phyloP scores from a whole-genome alignment of 1,140 invertebrate genomes.

The Ruditapes philippinarum region DNA sequence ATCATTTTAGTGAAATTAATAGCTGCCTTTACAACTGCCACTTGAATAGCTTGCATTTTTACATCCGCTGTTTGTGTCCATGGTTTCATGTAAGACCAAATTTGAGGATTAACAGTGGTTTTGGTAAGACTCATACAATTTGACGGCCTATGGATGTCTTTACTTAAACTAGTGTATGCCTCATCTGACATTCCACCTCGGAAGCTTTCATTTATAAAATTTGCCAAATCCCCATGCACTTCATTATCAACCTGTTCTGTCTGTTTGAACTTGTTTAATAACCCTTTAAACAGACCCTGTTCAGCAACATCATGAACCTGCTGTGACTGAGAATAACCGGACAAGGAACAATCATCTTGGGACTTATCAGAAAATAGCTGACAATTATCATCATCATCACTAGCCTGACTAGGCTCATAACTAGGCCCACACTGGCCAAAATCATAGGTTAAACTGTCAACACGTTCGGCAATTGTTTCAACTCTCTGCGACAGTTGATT shows the following conservation, averaged over 20 bases:
- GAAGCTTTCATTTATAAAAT: not conserved
- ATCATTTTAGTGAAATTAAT: constrained; percentile 3
- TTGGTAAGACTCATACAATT: constrained; percentile 12
- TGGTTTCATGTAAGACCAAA: not conserved
- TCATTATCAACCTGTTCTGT: not conserved
- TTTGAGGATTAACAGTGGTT: not conserved
- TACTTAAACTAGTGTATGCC: not conserved
- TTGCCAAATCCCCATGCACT: not conserved
- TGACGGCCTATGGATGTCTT: not conserved
- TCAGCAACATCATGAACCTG: too few species aligned
- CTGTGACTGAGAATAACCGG: too few species aligned
- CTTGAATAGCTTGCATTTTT: constrained; percentile 2
- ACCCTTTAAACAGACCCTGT: not conserved
- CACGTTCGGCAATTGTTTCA: too few species aligned
- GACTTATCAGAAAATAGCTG: too few species aligned
- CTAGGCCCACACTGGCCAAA: too few species aligned
- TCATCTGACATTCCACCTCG: constrained; percentile 7
- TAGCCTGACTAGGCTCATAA: too few species aligned
- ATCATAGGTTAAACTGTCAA: too few species aligned
- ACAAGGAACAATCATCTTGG: too few species aligned
- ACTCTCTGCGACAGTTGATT: too few species aligned
- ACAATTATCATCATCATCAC: too few species aligned
- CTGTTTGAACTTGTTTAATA: not conserved
- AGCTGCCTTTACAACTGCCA: not conserved
- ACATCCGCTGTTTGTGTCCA: constrained; percentile 32